phyloP scores from a whole-genome alignment of 1,140 invertebrate genomes.

The Rhagoletis zephyria region DNA sequence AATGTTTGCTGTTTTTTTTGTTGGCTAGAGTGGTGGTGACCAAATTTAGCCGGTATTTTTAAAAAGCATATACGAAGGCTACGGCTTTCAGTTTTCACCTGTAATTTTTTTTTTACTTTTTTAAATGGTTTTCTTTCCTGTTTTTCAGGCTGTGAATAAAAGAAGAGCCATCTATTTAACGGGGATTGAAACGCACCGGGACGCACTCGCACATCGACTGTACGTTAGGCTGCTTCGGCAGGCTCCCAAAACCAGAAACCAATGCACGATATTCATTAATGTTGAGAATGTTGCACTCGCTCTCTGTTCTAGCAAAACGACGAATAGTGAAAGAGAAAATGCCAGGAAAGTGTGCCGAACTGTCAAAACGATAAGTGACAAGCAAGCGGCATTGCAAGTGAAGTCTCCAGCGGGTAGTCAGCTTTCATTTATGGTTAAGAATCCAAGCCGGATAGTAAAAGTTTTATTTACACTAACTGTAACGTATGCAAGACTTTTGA shows the following conservation, averaged over 20 bases:
- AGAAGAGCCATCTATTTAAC: background rate
- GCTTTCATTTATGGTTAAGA: too few species aligned
- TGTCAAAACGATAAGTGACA: background rate
- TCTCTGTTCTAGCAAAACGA: background rate
- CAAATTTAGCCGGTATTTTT: too few species aligned
- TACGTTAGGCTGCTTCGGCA: background rate
- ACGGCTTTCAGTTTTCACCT: too few species aligned
- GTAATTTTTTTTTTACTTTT: too few species aligned
- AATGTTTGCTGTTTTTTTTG: too few species aligned
- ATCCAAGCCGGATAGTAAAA: too few species aligned
- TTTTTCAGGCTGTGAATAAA: too few species aligned
- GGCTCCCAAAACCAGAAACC: background rate
- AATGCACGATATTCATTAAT: background rate
- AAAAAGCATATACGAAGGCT: too few species aligned
- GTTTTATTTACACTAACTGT: too few species aligned
- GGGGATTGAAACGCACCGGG: background rate
- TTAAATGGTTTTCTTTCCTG: background rate
- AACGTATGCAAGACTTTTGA: too few species aligned
- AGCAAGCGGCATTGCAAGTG: background rate
- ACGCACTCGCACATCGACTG: slow-evolving; percentile 1
- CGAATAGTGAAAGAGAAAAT: background rate
- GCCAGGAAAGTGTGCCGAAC: background rate
- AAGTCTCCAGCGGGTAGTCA: too few species aligned
- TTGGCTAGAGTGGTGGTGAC: too few species aligned
- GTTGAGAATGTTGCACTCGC: background rate